A percentile compares a stretch with the other conserved stretches of the same genome.
Conservation (phyloP, 53 echinoderm and acorn worm species). For the Astropecten irregularis region DNA sequence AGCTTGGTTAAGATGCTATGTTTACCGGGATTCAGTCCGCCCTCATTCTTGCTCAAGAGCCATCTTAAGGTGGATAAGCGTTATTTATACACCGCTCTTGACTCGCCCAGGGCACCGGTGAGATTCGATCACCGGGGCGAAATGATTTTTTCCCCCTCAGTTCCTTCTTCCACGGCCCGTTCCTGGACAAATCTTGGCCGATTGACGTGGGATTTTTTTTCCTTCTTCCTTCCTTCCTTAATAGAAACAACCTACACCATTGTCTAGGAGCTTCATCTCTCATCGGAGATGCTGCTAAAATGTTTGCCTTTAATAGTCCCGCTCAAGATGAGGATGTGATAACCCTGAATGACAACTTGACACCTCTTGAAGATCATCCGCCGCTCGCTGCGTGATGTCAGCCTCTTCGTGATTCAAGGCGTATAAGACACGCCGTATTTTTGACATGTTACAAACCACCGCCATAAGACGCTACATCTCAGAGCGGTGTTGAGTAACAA, state of each 20-base stretch:
- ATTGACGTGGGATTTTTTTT: slow-evolving; percentile 20
- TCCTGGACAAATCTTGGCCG: slow-evolving; percentile 2
- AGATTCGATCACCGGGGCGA: slow-evolving; percentile 46
- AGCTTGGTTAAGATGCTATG: slow-evolving; percentile 51
- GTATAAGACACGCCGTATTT: slow-evolving; percentile 32
- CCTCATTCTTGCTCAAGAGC: slow-evolving; percentile 43
- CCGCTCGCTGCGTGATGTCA: slow-evolving; percentile 27
- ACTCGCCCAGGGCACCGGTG: slow-evolving; percentile 15
- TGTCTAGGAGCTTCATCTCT: no score
- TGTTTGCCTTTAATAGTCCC: slow-evolving; percentile 28
- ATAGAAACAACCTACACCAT: no score
- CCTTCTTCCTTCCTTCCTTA: no score
- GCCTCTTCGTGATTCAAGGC: slow-evolving; percentile 21
- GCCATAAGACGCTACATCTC: background rate
- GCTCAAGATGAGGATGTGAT: background rate
- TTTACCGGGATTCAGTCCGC: slow-evolving; percentile 45
- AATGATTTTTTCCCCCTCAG: slow-evolving; percentile 16
- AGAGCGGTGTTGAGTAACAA: background rate
- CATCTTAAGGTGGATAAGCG: slow-evolving; percentile 50
- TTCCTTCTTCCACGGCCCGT: background rate
- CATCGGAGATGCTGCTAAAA: no score
- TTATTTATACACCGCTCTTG: slow-evolving; percentile 58
- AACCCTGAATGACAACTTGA: slow-evolving; percentile 8
- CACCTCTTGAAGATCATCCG: slow-evolving; percentile 16
- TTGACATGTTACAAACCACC: slow-evolving; percentile 36